phyloP scores from a whole-genome alignment of 92 coral and sea anemone species.

The Nematostella vectensis region DNA sequence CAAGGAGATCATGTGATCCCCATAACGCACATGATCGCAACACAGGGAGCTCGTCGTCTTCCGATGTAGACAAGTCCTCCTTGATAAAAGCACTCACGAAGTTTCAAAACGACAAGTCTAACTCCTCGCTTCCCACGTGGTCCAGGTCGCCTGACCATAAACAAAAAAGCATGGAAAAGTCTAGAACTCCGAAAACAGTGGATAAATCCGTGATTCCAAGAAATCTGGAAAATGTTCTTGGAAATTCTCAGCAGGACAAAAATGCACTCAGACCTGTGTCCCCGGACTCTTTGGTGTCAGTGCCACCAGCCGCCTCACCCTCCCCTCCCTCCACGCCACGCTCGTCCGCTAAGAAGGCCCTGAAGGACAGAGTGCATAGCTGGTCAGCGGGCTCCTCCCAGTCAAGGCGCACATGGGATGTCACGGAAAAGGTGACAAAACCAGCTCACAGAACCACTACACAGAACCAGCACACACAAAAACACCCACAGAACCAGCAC shows the following conservation, averaged over 20 bases:
- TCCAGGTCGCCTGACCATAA: not conserved
- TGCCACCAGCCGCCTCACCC: conserved; percentile 54
- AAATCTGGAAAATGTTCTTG: not conserved
- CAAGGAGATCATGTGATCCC: not conserved
- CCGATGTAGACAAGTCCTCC: not conserved
- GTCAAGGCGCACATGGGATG: conserved; percentile 78
- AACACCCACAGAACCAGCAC: no score
- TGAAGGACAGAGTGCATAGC: conserved; percentile 35
- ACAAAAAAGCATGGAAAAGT: no score
- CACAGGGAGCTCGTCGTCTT: not conserved
- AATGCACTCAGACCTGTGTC: conserved; percentile 45
- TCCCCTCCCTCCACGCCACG: conserved; percentile 79
- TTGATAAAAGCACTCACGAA: not conserved
- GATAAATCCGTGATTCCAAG: not conserved
- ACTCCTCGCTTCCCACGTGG: conserved; percentile 6
- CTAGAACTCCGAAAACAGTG: no score
- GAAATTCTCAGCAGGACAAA: not conserved
- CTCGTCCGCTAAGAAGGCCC: conserved; percentile 30
- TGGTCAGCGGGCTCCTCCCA: conserved; percentile 35
- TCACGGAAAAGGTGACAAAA: conserved; percentile 72
- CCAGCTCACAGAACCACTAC: not conserved
- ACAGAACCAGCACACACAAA: no score
- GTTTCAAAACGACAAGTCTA: conserved; percentile 5
- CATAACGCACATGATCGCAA: not conserved
- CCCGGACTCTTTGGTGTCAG: conserved; percentile 61